phyloP scores from a whole-genome alignment of 2,113 vertebrate genomes.

The Zapus hudsonius region DNA sequence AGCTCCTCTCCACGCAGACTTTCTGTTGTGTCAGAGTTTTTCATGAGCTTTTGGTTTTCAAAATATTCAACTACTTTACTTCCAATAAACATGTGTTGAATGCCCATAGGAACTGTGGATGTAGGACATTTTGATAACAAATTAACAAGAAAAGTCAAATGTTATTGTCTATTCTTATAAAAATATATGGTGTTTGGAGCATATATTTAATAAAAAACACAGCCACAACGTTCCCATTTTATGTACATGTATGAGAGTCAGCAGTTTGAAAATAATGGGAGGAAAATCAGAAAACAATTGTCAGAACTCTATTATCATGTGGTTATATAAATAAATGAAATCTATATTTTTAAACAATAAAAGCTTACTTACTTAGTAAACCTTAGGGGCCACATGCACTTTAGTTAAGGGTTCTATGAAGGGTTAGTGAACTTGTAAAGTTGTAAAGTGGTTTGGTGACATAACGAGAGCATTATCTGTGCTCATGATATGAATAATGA shows the following conservation, averaged over 20 bases:
- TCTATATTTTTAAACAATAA: conserved; percentile 9
- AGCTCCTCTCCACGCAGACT: not conserved
- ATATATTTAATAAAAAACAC: conserved; percentile 15
- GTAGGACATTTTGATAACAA: not conserved
- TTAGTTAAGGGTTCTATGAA: too few relatives aligned
- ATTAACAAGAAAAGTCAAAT: not conserved
- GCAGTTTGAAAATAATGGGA: not conserved
- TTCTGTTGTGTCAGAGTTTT: not conserved
- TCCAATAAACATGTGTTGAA: not conserved
- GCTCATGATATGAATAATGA: not conserved
- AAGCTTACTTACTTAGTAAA: not conserved
- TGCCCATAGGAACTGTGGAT: not conserved
- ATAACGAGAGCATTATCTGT: not conserved
- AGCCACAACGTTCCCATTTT: not conserved
- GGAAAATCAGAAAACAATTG: not conserved
- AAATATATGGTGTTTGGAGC: not conserved
- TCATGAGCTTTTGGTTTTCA: not conserved
- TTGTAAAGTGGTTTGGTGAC: not conserved
- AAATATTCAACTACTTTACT: not conserved
- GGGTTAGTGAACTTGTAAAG: too few relatives aligned
- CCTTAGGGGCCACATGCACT: not conserved
- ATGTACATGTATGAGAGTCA: not conserved
- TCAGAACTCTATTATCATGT: not conserved
- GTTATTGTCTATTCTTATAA: not conserved
- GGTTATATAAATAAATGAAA: not conserved